Evolutionary conservation across 2,888 invertebrate genomes (phyloP), one percentile per base, ranked within the genome.

Genomic region (Microctonus aethiopoides): DNA sequence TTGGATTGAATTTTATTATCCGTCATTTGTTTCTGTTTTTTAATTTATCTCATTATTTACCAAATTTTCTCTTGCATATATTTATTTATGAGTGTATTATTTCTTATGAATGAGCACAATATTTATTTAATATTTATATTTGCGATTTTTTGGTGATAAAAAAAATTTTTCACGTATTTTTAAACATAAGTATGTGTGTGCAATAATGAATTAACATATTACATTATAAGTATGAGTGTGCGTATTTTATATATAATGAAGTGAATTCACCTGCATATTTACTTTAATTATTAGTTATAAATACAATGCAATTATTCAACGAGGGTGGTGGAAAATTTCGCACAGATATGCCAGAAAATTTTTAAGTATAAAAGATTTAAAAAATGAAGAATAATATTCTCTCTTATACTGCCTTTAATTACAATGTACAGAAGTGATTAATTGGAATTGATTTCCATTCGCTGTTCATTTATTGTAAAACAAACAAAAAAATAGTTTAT

Each of bases 361-460:
- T 54, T 71, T 67, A 71, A 61, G 51, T 34, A 56, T 34, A 71
- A 63, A 63, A 56, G 64, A 70, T 73, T 75, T 54, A 41, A 62
- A 20, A 29, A 64, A 63, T 29, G 51, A 36, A 64, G 54, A 39
- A 29, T 10, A 68, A 63, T 74, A 64, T 74, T 68, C n/a, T n/a
- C n/a, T 59, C 71, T 72, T 51, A 71, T 74, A 76, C 72, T 75
- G 77, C 75, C 76, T 75, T 71, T 61, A 24, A 72, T 65, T 51
- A 52, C 64, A 68, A 62, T 59, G 52, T 51, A 59, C 67, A 52
- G 20, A 52, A 52, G 26, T 46, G 41, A 46, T 32, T 41, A 16
- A 60, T 32, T 64, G 41, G 13, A 63, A 63, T 34, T 34, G 22
- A 64, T 24, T 29, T 52, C 29, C 13, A 34, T 10, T 10, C 10